Percentiles rank a stretch among this genome's conserved stretches.
Evolutionary conservation across 2,113 vertebrate genomes (phyloP).

Genomic region (Charadrius vociferus): DNA sequence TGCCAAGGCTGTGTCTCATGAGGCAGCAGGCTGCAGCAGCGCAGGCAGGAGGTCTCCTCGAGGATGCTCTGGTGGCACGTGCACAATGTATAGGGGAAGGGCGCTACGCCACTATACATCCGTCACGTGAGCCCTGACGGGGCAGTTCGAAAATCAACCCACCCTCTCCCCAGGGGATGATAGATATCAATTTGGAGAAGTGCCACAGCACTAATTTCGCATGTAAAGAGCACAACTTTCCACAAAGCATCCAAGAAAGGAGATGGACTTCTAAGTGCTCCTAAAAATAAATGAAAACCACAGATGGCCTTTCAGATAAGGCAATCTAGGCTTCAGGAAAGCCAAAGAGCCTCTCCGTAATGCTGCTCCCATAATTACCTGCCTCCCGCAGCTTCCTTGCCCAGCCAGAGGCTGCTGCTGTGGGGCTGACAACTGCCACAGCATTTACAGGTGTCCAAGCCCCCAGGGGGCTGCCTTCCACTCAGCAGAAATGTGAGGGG

Average conservation of each 20-base stretch:
- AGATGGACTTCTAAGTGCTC: constrained; percentile 38
- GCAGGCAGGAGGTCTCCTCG: background rate
- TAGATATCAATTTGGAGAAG: background rate
- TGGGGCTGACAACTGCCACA: background rate
- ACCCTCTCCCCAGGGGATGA: background rate
- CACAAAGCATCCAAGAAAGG: constrained; percentile 52
- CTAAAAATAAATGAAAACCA: constrained; percentile 47
- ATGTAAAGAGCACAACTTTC: constrained; percentile 32
- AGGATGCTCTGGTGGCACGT: background rate
- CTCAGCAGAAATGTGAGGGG: background rate
- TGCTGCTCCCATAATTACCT: background rate
- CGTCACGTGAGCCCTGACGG: rapidly evolving
- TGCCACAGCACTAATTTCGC: background rate
- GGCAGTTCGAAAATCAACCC: background rate
- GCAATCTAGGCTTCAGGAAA: background rate
- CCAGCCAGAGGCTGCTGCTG: background rate
- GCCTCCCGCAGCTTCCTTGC: background rate
- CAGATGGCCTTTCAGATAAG: constrained; percentile 63
- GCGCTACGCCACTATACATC: rapidly evolving
- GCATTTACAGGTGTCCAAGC: background rate
- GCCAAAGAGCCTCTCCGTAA: background rate
- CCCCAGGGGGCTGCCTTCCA: background rate
- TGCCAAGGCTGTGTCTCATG: no score
- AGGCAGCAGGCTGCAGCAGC: background rate
- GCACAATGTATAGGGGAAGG: rapidly evolving